Evolutionary conservation across 2,888 invertebrate genomes (phyloP), one percentile per base, ranked within the genome.

Genomic region (Teinopalpus imperialis): DNA sequence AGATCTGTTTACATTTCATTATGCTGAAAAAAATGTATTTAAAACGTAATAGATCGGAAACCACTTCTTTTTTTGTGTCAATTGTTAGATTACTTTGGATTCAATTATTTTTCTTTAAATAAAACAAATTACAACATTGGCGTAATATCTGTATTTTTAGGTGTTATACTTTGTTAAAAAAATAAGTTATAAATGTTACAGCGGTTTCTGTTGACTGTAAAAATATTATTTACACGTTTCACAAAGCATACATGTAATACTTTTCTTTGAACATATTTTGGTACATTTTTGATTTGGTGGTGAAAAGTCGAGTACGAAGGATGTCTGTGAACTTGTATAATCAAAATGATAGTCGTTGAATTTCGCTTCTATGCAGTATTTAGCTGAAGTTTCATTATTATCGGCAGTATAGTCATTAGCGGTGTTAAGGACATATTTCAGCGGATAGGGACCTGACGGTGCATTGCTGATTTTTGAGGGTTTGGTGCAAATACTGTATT

Each of bases 281-380:
- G 51, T 54, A 51, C 81, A 81, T 44, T 55, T 70, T 39, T 62
- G 65, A 50, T 80, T 78, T 3, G 87, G 87, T 0, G 87, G 87
- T 2, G 81, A 67, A 53, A 88, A 88, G 51, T 88, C 87, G 18
- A 87, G 43, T 6, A 88, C 71, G 48, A 87, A 88, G 1, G 87
- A 87, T 1, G 79, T 58, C 44, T 86, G 76, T 0, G 87, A 87
- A 51, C 81, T 81, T 1, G 83, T 82, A 45, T 85, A 87, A 43
- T 88, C 87, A 45, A 87, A 87, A 43, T 75, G 79, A 43, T 82
- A 81, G 41, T 87, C 82, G 41, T 88, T 88, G 47, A 69, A 87
- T 54, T 86, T 87, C 0, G 81, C 87, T 61, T 88, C 87, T 1
- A 88, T 71, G 48, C 82, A 81, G 54, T 63, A 87, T 57, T 76